Conservation (phyloP, 2,888 invertebrate genomes). For the Dasysyrphus tricinctus region DNA sequence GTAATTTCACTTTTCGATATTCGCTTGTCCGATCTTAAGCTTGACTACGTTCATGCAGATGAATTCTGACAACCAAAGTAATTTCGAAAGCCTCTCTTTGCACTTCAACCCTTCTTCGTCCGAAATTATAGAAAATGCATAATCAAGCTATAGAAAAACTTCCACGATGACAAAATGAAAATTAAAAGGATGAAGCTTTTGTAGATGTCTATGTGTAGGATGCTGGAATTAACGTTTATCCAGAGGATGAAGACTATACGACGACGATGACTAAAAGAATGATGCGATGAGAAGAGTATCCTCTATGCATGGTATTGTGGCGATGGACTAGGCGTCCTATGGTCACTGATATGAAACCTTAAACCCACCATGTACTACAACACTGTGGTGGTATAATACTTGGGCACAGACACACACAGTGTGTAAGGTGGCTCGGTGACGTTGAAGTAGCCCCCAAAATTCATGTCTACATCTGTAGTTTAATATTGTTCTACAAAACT, state of each 20-base stretch:
- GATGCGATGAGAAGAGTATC: slow-evolving; percentile 57
- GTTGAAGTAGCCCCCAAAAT: slow-evolving; percentile 71
- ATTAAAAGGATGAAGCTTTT: slow-evolving; percentile 43
- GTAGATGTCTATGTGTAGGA: not conserved
- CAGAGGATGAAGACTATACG: slow-evolving; percentile 48
- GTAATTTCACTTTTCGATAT: not conserved
- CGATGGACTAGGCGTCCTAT: not conserved
- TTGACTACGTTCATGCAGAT: slow-evolving; percentile 14
- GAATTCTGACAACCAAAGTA: slow-evolving; percentile 25
- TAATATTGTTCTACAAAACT: slow-evolving; percentile 76
- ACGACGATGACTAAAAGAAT: slow-evolving; percentile 46
- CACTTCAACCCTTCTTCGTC: slow-evolving; percentile 31
- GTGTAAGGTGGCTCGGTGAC: slow-evolving; percentile 43
- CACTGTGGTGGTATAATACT: slow-evolving; percentile 37
- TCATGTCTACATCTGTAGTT: slow-evolving; percentile 77
- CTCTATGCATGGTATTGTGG: slow-evolving; percentile 32
- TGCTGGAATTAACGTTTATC: not conserved
- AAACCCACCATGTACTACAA: slow-evolving; percentile 33
- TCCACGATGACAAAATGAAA: slow-evolving; percentile 53
- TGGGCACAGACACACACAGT: slow-evolving; percentile 58
- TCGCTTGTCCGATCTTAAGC: not conserved
- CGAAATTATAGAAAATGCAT: slow-evolving; percentile 33
- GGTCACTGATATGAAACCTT: slow-evolving; percentile 48
- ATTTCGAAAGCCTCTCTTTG: slow-evolving; percentile 45
- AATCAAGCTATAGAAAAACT: slow-evolving; percentile 61